Base-by-base conservation (phyloP, 53 echinoderm and acorn worm genomes). In the Stichopus horrens region DNA sequence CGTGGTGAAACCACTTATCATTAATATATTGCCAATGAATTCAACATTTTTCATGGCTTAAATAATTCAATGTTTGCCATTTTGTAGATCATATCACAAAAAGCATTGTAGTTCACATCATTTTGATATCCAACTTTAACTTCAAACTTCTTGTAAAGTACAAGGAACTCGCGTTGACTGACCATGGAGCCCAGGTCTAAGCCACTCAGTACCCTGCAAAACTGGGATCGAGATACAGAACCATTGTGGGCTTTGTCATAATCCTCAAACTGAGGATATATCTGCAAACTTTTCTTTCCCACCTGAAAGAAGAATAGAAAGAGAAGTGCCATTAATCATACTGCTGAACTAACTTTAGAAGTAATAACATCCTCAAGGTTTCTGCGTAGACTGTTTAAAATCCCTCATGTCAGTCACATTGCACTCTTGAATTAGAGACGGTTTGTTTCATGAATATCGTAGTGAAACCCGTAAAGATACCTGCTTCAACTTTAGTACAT, bases 181-280 rank as follows among this genome's bases (percentile, higher is more conserved):
- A 98, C 98, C 55, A 98, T 89, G 16, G 94, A 90, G 5, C 92
- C 95, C 18, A 98, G 93, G 76, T 98, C 93, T 19, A 98, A 93
- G 55, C 95, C 98, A 21, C 94, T 95, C 54, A 98, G 93, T 23
- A 98, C 98, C 14, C 98, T 92, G 9, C 90, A 88, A 89, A 98
- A 94, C 86, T 98, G 98, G 4, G 94, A 93, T 6, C 86, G 87
- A 1, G 98, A 93, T 0, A 98, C 98, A 18, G 98, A 96, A 77
- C 98, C 94, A 74, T 95, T 98, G 91, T 98, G 98, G 58, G 94
- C 96, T 13, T 90, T 90, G 76, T 96, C 96, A 52, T 98, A 98
- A 80, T 98, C 98, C 77, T 98, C 98, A 91, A 98, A 98, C 55
- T 96, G 92, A 4, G 98, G 95, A 65, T 94, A 95, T 57, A 98